Evolutionary conservation across 2,113 vertebrate genomes (phyloP).

Genomic region (Theristicus caerulescens): DNA sequence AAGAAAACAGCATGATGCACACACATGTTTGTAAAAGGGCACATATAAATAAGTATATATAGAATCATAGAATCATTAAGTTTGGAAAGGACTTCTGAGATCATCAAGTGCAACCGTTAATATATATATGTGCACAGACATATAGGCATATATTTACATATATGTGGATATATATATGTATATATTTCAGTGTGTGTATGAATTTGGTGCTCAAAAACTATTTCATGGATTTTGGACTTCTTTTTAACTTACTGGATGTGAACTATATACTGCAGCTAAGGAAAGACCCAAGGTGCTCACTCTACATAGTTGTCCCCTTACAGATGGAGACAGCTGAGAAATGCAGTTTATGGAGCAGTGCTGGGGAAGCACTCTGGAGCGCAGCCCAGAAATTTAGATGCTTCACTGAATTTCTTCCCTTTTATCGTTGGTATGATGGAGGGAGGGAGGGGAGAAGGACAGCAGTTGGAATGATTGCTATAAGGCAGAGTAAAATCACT

Average conservation of each 20-base stretch:
- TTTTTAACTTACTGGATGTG: not conserved
- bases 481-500: not conserved
- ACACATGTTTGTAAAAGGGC: not conserved
- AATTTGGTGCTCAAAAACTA: not conserved
- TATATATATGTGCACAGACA: not conserved
- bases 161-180: no score
- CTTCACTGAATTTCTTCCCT: not conserved
- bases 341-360: not conserved
- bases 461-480: not conserved
- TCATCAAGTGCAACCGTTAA: no score
- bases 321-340: not conserved
- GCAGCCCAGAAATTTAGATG: not conserved
- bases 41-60: not conserved
- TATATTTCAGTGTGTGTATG: not conserved
- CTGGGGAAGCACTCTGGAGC: not conserved
- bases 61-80: no score
- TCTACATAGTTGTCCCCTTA: not conserved
- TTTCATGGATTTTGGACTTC: not conserved
- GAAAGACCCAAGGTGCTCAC: not conserved
- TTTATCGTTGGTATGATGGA: not conserved
- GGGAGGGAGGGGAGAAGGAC: not conserved
- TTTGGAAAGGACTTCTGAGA: no score
- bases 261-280: not conserved
- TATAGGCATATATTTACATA: not conserved
- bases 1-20: not conserved